Evolutionary conservation across 2,888 invertebrate genomes (phyloP), one percentile per base, ranked within the genome.

Genomic region (Synanthedon tipuliformis): DNA sequence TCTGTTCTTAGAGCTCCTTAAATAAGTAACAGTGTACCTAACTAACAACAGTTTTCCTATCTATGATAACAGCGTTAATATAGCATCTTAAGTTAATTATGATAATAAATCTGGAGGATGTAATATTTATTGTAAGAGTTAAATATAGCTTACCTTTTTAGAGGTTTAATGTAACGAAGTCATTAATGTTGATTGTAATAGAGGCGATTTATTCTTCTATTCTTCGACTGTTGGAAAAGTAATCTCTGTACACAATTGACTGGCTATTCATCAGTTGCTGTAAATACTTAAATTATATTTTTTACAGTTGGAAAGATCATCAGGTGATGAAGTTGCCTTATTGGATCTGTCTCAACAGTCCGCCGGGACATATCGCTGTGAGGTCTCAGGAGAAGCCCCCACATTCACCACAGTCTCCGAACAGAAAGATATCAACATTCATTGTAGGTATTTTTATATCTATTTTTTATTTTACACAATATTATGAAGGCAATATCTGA

Each of bases 251-350:
- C 23, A 23, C 41, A 41, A 41, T 11, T 13, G 13, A 45, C 8
- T 45, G 13, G 0, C 13, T 45, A 45, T 45, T 12, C 3, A 45
- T 13, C 8, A 45, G 10, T 4, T 45, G 15, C 8, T 45, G 13
- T 45, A 45, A 45, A 45, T 7, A n/a, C n/a, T n/a, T n/a, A 13
- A 15, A 45, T 45, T 13, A 45, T 45, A 12, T 45, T 45, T 45
- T 55, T 69, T 83, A 13, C 81, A 92, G 92, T 61, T 90, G 58
- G 74, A 82, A 49, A 89, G 90, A 59, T 92, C 92, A 1, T 90
- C 90, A 23, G 90, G 89, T 63, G 89, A 88, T 54, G 83, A 88
- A 51, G 89, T 90, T 40, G 80, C 83, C 7, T 71, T 90, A 57
- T 74, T 80, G 45, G 75, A 81, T 27, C 71, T 90, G 56, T 80